phyloP scores from a whole-genome alignment of 2,888 invertebrate genomes.

The Rhagonycha fulva region DNA sequence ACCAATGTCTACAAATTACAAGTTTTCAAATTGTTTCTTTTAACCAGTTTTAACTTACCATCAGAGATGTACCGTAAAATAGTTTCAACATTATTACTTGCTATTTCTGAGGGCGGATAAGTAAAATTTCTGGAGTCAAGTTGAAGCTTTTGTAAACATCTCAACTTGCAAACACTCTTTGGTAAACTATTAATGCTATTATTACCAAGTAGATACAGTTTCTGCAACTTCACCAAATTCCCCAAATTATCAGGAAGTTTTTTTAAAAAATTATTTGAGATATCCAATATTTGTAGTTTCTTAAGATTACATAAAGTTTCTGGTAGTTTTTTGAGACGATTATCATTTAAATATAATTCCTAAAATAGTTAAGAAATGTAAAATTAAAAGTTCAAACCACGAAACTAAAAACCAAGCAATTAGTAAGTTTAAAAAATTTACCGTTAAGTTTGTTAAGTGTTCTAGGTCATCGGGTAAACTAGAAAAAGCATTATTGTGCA shows the following conservation, averaged over 20 bases:
- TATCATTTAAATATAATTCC: constrained; percentile 77
- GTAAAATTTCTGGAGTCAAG: constrained; percentile 65
- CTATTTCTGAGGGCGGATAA: constrained; percentile 69
- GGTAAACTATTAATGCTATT: constrained; percentile 64
- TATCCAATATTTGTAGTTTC: constrained; percentile 69
- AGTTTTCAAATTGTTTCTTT: constrained; percentile 41
- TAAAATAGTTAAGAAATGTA: constrained; percentile 43
- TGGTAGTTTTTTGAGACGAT: constrained; percentile 72
- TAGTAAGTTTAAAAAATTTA: constrained; percentile 44
- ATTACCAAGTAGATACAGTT: constrained; percentile 66
- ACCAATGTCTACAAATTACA: constrained; percentile 53
- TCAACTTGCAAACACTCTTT: constrained; percentile 67
- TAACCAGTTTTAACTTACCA: constrained; percentile 47
- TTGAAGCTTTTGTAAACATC: constrained; percentile 64
- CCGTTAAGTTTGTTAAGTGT: constrained; percentile 69
- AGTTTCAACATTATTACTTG: constrained; percentile 62
- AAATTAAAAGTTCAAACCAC: constrained; percentile 4
- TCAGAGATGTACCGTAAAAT: constrained; percentile 69
- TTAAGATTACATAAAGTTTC: constrained; percentile 66
- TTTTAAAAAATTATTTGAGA: constrained; percentile 71
- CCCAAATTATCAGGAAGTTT: constrained; percentile 67
- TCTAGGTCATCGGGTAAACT: constrained; percentile 67
- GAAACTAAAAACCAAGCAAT: constrained; percentile 2
- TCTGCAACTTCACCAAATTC: constrained; percentile 63
- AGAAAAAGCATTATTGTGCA: constrained; percentile 68